Evolutionary conservation across 2,888 invertebrate genomes (phyloP).

Genomic region (Plagodis pulveraria): DNA sequence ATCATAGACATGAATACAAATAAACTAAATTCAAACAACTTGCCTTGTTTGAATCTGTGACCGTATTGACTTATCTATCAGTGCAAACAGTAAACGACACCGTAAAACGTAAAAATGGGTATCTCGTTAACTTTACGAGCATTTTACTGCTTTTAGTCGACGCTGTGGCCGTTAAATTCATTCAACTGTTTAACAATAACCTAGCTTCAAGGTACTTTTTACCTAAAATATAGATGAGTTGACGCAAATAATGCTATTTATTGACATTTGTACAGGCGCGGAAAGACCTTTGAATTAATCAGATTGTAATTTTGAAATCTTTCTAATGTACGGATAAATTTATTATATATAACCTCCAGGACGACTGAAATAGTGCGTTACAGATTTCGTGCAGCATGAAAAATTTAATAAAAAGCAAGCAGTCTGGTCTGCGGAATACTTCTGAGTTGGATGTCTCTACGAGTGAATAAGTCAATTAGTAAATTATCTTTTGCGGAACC

Average conservation of each 20-base stretch:
- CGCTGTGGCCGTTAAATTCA: constrained; percentile 50
- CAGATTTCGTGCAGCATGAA: no score
- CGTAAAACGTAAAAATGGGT: constrained; percentile 44
- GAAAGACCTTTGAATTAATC: no score
- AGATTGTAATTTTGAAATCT: no score
- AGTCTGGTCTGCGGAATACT: no score
- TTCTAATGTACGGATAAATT: no score
- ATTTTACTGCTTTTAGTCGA: constrained; percentile 54
- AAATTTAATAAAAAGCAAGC: no score
- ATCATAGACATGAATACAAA: constrained; percentile 3
- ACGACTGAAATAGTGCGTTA: no score
- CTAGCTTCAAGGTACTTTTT: constrained; percentile 17
- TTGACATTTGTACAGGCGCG: background rate
- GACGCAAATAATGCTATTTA: constrained; percentile 1
- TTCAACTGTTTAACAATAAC: constrained; percentile 48
- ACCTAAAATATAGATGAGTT: constrained; percentile 3
- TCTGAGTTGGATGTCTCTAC: no score
- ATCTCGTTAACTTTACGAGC: constrained; percentile 54
- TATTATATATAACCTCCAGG: no score
- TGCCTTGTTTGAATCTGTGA: background rate
- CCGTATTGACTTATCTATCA: constrained; percentile 40
- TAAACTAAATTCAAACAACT: constrained; percentile 8
- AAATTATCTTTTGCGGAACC: no score
- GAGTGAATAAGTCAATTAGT: no score
- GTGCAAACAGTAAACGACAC: constrained; percentile 49